These are phyloP conservation scores for Bursaphelenchus okinawaensis DNA, from an alignment of 2,888 invertebrate genomes.

Conservation along the genomic window DNA sequence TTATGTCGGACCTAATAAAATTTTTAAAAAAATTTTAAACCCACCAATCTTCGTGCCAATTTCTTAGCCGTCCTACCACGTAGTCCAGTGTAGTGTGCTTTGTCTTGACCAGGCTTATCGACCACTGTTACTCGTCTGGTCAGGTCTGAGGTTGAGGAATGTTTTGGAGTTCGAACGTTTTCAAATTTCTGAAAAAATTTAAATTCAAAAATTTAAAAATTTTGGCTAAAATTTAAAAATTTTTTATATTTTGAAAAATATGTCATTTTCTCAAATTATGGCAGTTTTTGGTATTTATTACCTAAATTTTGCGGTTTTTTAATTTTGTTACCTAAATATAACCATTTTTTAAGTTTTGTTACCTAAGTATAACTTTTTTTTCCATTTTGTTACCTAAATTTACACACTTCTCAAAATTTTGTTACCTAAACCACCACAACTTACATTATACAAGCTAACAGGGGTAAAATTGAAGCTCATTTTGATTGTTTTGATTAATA, in stretches of 20 bases:
- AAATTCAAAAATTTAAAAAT: neutral
- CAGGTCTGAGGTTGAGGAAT: neutral
- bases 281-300: no score
- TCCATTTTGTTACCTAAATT: neutral
- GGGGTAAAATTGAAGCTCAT: neutral
- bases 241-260: no score
- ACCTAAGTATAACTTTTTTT: neutral
- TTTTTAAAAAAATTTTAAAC: no score
- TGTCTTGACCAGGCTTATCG: conserved; percentile 35
- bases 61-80: conserved; percentile 20
- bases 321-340: no score
- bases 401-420: no score
- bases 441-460: neutral
- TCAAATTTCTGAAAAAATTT: conserved; percentile 17
- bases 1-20: no score
- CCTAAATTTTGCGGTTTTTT: no score
- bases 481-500: neutral
- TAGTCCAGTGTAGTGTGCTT: conserved; percentile 31
- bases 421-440: no score
- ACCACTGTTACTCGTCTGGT: conserved; percentile 31
- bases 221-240: no score
- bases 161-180: neutral
- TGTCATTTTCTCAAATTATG: no score
- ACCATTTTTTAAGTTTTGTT: no score
- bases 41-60: conserved; percentile 18